Evolutionary conservation across 1,140 invertebrate genomes (phyloP).

Genomic region (Babylonia areolata): DNA sequence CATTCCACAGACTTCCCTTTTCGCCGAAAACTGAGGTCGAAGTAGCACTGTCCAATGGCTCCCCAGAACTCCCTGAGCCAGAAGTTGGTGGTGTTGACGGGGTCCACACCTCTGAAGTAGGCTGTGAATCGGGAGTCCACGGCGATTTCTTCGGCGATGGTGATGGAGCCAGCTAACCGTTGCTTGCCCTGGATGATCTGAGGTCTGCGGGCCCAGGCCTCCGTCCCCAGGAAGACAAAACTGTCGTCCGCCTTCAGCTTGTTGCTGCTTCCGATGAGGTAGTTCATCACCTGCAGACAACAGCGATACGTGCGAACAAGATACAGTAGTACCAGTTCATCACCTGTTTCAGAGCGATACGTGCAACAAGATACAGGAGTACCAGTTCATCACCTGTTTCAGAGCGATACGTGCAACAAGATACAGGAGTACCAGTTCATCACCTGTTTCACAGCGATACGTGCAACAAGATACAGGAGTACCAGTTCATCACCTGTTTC

Average conservation of each 20-base stretch:
- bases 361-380: too few species aligned
- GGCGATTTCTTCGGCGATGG: constrained; percentile 22
- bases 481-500: too few species aligned
- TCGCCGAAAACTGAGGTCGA: constrained; percentile 26
- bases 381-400: too few species aligned
- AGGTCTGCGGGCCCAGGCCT: constrained; percentile 22
- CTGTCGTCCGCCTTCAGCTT: not conserved
- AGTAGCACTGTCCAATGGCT: not conserved
- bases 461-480: too few species aligned
- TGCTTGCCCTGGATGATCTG: not conserved
- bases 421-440: too few species aligned
- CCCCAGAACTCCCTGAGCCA: constrained; percentile 32
- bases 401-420: too few species aligned
- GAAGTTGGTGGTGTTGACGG: not conserved
- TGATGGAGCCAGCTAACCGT: constrained; percentile 15
- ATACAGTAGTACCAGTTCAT: too few species aligned
- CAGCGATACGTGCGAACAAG: too few species aligned
- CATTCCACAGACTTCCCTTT: not conserved
- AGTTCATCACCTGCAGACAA: not conserved
- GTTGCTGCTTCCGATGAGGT: not conserved
- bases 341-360: too few species aligned
- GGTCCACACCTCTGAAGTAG: constrained; percentile 22
- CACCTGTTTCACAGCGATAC: too few species aligned
- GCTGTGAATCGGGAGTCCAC: not conserved
- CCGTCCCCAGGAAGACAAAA: constrained; percentile 36